Base-by-base conservation (phyloP, 2,888 invertebrate genomes). In the Phengaris alcon region DNA sequence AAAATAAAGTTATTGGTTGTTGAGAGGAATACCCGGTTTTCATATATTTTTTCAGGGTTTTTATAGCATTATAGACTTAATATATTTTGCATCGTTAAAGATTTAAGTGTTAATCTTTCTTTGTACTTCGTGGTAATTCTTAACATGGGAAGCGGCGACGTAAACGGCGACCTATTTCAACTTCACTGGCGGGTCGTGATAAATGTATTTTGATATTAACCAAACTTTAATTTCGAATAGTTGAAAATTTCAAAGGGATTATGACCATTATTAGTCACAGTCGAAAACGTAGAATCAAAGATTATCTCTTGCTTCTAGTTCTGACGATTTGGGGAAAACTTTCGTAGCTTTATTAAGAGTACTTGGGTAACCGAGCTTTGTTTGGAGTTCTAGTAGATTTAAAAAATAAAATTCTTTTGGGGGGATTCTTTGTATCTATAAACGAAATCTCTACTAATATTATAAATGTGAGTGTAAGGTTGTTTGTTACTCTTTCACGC, bases 161-260 rank as follows among this genome's bases (percentile, higher is more conserved):
- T 52, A 64, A 64, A 64, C 64, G 13, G 13, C 64, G 64, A 64
- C 12, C 64, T 64, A 64, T 64, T 64, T 64, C 64, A 64, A 64
- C 64, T 64, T 64, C 64, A 12, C 64, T 64, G 64, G 64, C 64
- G 64, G 64, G 13, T 64, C 64, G 35, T 64, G 44, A 64, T 64
- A 64, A 64, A 64, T 64, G 35, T 64, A 64, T 64, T 64, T 64
- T 64, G 35, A 35, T 64, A 64, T 22, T 59, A 59, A 59, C 64
- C 12, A 64, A 64, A 35, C 64, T 64, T 35, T 44, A 64, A 44
- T 64, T 64, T 35, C 35, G 64, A 12, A 64, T 44, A 35, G 44
- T 64, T 64, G 35, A 35, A 44, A 64, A 12, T 64, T 5, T 64
- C 44, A 44, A 44, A 64, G 6, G 13, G 35, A 64, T 35, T 64